phyloP scores from a whole-genome alignment of 1,140 invertebrate genomes.

The Apolygus lucorum region DNA sequence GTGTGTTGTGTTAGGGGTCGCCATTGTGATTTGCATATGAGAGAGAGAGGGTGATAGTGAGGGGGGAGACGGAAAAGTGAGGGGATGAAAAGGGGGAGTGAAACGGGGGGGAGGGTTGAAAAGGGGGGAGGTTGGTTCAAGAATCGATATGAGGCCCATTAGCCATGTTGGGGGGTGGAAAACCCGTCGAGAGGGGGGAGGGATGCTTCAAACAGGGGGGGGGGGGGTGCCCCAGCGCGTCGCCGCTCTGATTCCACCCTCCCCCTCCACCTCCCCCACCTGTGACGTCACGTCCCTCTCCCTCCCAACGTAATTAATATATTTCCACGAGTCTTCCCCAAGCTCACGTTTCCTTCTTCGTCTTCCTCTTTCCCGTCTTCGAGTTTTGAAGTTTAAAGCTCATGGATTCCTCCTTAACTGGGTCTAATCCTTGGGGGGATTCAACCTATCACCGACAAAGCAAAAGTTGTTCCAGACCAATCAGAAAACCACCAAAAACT shows the following conservation, averaged over 20 bases:
- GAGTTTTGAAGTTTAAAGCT: not conserved
- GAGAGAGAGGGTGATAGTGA: slow-evolving; percentile 4
- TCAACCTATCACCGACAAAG: no score
- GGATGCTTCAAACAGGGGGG: not conserved
- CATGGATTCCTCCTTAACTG: not conserved
- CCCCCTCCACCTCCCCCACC: not conserved
- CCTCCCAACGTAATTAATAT: slow-evolving; percentile 23
- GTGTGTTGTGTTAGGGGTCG: slow-evolving; percentile 26
- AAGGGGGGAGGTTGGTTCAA: not conserved
- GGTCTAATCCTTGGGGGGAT: no score
- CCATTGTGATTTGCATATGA: slow-evolving; percentile 30
- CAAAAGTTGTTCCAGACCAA: no score
- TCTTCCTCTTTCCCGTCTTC: not conserved
- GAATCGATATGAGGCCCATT: not conserved
- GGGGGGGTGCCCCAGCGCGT: slow-evolving; percentile 1
- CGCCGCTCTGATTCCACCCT: slow-evolving; percentile 23
- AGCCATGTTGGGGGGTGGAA: not conserved
- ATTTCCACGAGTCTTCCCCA: slow-evolving; percentile 4
- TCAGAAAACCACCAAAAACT: no score
- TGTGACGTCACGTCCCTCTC: not conserved
- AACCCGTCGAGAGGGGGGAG: not conserved
- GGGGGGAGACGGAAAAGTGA: not conserved
- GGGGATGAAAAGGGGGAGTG: not conserved
- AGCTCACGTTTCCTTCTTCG: not conserved
- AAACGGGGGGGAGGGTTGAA: not conserved